Evolutionary conservation across 2,888 invertebrate species (phyloP).

Genomic region (Junonia oenone): DNA sequence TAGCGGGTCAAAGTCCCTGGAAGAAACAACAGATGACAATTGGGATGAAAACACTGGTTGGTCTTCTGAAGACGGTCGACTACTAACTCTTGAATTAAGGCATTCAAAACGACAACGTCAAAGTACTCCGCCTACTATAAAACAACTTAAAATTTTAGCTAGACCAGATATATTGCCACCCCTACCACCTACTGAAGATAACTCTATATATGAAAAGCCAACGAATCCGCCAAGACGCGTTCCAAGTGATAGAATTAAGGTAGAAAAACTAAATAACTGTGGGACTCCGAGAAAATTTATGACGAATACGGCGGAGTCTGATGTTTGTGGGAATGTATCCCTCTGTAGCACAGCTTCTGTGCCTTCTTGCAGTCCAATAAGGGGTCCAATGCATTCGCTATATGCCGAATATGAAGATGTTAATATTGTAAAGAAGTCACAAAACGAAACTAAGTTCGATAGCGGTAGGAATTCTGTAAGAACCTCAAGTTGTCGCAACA

Average conservation of each 20-base stretch:
- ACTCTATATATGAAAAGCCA: slow-evolving; percentile 80
- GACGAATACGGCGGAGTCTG: slow-evolving; percentile 7
- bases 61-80: slow-evolving; percentile 79
- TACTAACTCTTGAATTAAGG: slow-evolving; percentile 85
- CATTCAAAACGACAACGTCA: slow-evolving; percentile 87
- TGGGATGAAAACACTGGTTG: slow-evolving; percentile 59
- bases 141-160: slow-evolving; percentile 65
- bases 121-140: slow-evolving; percentile 71
- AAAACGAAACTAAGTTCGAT: slow-evolving; percentile 30
- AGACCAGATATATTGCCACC: slow-evolving; percentile 86
- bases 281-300: slow-evolving; percentile 72
- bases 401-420: slow-evolving; percentile 74
- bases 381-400: slow-evolving; percentile 73
- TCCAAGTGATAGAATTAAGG: slow-evolving; percentile 14
- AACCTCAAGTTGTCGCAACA: slow-evolving; percentile 37
- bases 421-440: slow-evolving; percentile 32
- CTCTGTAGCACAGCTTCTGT: slow-evolving; percentile 45
- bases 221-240: slow-evolving; percentile 76
- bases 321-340: slow-evolving; percentile 7
- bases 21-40: slow-evolving; percentile 46
- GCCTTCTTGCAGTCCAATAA: slow-evolving; percentile 59
- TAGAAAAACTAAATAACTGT: neutral
- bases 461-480: slow-evolving; percentile 45
- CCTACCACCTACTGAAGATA: slow-evolving; percentile 75
- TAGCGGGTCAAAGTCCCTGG: slow-evolving; percentile 50